These are phyloP conservation scores for Linnaemya tessellans DNA, from an alignment of 2,888 invertebrate genomes.

Conservation along the genomic window DNA sequence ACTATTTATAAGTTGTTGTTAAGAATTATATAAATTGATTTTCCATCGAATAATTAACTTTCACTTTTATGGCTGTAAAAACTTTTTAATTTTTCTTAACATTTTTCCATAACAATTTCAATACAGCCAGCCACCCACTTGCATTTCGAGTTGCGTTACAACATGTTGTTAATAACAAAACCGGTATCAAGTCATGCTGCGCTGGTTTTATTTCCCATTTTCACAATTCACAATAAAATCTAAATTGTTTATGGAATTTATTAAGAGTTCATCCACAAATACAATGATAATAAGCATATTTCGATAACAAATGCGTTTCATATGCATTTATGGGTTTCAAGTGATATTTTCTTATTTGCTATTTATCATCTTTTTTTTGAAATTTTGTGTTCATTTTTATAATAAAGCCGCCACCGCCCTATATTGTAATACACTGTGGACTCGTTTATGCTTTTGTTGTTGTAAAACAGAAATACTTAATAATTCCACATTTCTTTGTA, in stretches of 20 bases:
- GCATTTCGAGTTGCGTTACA: constrained; percentile 2
- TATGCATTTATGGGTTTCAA: constrained; percentile 55
- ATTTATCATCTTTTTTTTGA: constrained; percentile 27
- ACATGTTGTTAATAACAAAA: constrained; percentile 37
- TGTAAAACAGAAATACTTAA: constrained; percentile 19
- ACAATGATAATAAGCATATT: constrained; percentile 31
- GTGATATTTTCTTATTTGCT: constrained; percentile 22
- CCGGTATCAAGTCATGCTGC: constrained; percentile 30
- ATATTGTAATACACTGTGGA: constrained; percentile 42
- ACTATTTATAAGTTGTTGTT: background rate
- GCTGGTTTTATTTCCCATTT: constrained; percentile 7
- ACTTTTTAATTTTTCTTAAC: constrained; percentile 15
- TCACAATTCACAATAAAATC: constrained; percentile 13
- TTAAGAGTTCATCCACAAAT: constrained; percentile 37
- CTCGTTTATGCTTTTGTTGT: constrained; percentile 36
- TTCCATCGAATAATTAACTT: constrained; percentile 36
- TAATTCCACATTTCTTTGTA: constrained; percentile 27
- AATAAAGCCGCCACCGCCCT: constrained; percentile 60
- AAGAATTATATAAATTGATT: constrained; percentile 1
- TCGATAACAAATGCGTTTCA: constrained; percentile 34
- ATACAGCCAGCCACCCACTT: constrained; percentile 60
- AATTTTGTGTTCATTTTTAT: background rate
- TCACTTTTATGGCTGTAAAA: constrained; percentile 44
- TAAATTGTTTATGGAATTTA: constrained; percentile 17
- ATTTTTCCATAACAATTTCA: constrained; percentile 13